Evolutionary conservation across 1,140 invertebrate genomes (phyloP).

Genomic region (Drosophila kohkoa): DNA sequence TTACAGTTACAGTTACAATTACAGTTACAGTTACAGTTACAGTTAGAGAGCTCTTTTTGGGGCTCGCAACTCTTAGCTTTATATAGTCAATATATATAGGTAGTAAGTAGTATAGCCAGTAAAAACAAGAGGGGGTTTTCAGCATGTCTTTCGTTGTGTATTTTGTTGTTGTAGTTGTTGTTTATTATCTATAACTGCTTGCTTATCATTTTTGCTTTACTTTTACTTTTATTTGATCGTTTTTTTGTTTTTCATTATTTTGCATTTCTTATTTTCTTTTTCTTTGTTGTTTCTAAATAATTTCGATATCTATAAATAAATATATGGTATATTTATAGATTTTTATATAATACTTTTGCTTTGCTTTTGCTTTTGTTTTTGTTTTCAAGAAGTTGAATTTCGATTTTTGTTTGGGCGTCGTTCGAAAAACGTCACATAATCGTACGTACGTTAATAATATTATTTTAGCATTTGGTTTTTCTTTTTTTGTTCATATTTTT

Average conservation of each 20-base stretch:
- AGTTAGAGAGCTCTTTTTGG: slow-evolving; percentile 12
- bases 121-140: slow-evolving; percentile 80
- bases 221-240: slow-evolving; percentile 29
- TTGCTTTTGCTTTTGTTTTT: slow-evolving; percentile 60
- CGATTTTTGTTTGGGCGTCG: slow-evolving; percentile 93
- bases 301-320: slow-evolving; percentile 53
- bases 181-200: slow-evolving; percentile 65
- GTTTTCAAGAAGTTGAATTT: slow-evolving; percentile 96
- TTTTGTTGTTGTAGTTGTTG: slow-evolving; percentile 55
- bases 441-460: slow-evolving; percentile 75
- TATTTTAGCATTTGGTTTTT: slow-evolving; percentile 61
- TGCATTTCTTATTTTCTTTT: slow-evolving; percentile 42
- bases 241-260: slow-evolving; percentile 48
- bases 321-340: slow-evolving; percentile 23
- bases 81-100: slow-evolving; percentile 1
- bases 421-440: slow-evolving; percentile 83
- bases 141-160: slow-evolving; percentile 81
- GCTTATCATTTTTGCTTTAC: slow-evolving; percentile 46
- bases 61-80: slow-evolving; percentile 27
- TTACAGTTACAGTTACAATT: slow-evolving; percentile 17
- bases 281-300: slow-evolving; percentile 21
- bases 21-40: slow-evolving; percentile 4
- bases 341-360: slow-evolving; percentile 46
- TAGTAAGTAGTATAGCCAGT: slow-evolving; percentile 39
- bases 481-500: slow-evolving; percentile 54